phyloP scores from a whole-genome alignment of 2,888 invertebrate species.

The Papilio gigon region DNA sequence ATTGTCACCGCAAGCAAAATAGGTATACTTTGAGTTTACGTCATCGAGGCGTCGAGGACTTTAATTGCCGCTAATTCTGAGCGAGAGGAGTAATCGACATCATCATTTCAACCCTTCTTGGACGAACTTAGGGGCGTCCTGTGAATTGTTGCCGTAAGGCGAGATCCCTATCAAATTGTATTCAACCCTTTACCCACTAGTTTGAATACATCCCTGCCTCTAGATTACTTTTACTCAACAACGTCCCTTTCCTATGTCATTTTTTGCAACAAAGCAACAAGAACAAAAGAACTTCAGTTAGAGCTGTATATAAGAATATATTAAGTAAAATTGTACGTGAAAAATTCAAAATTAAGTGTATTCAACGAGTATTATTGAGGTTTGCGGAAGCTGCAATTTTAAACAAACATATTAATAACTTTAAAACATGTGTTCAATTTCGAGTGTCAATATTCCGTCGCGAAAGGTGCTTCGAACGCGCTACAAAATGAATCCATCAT shows the following conservation, averaged over 20 bases:
- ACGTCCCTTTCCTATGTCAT: background rate
- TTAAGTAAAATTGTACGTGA: no score
- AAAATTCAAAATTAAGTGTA: background rate
- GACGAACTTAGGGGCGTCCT: background rate
- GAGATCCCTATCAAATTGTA: conserved; percentile 11
- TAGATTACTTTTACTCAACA: background rate
- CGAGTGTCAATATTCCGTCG: conserved; percentile 19
- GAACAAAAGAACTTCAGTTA: background rate
- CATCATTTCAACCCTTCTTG: conserved; percentile 20
- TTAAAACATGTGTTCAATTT: conserved; percentile 7
- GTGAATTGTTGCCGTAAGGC: conserved; percentile 7
- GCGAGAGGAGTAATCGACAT: conserved; percentile 4
- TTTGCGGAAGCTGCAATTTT: background rate
- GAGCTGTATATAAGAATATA: background rate
- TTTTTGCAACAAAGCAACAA: background rate
- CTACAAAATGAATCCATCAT: background rate
- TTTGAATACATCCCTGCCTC: conserved; percentile 4
- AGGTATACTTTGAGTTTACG: conserved; percentile 6
- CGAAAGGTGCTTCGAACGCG: background rate
- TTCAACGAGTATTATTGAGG: background rate
- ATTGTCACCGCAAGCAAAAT: conserved; percentile 14
- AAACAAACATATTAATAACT: background rate
- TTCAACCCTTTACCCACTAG: conserved; percentile 13
- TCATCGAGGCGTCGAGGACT: conserved; percentile 8
- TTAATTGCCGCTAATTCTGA: conserved; percentile 19